phyloP scores from a whole-genome alignment of 2,113 vertebrate species.

The Campylomormyrus numenius region DNA sequence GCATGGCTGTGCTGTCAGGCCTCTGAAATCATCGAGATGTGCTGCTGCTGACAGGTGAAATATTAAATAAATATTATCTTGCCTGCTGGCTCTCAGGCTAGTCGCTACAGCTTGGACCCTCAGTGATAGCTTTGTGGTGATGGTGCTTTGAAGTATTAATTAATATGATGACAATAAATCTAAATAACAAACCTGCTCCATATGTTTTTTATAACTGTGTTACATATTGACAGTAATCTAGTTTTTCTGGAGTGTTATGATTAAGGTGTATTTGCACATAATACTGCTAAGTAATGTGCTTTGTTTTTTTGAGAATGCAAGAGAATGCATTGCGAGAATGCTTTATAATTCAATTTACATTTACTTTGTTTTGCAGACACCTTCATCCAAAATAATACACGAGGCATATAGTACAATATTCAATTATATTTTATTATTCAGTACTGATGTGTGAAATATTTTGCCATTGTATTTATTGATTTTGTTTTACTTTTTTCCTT shows the following conservation, averaged over 20 bases:
- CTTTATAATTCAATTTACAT: not conserved
- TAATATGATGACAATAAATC: not conserved
- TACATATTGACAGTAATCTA: not conserved
- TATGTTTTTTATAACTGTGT: not conserved
- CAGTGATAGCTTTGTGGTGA: not conserved
- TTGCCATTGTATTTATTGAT: not conserved
- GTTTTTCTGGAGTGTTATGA: not conserved
- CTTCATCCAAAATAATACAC: not conserved
- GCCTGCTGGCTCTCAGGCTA: not conserved
- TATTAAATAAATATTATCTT: not conserved
- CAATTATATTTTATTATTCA: not conserved
- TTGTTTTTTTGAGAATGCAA: not conserved
- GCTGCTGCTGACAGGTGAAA: not conserved
- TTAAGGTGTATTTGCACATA: not conserved
- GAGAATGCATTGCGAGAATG: no score
- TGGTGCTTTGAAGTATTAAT: not conserved
- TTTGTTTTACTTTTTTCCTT: not conserved
- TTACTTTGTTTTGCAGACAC: not conserved
- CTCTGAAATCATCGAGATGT: not conserved
- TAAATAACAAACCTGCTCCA: not conserved
- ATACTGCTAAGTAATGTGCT: not conserved
- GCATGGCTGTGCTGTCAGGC: not conserved
- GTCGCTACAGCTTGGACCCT: not conserved
- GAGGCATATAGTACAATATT: not conserved
- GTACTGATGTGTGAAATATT: not conserved